Percentiles rank a stretch among this genome's conserved stretches.
These are phyloP conservation scores for Drosophila sulfurigaster DNA, from an alignment of 1,140 invertebrate species.

Conservation along the genomic window DNA sequence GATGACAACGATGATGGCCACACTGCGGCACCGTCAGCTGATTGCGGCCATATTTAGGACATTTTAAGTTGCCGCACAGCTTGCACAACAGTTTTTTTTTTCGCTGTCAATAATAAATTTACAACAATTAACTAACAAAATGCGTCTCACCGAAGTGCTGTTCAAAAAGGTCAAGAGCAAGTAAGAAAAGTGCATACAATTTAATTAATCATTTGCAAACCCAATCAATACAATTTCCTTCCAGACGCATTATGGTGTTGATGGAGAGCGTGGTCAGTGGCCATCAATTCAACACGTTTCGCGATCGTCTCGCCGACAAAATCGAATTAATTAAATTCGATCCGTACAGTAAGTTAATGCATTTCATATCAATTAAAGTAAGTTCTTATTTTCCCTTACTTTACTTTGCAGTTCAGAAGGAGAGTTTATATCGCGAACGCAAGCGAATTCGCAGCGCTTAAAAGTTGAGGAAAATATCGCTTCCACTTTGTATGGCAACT, in stretches of 20 bases:
- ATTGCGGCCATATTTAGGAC: constrained; percentile 5
- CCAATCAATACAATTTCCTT: background rate
- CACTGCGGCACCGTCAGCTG: background rate
- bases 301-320: constrained; percentile 92
- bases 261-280: constrained; percentile 92
- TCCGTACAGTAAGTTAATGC: constrained; percentile 89
- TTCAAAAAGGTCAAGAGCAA: constrained; percentile 79
- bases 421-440: constrained; percentile 88
- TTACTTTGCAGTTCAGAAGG: constrained; percentile 87
- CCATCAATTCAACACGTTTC: constrained; percentile 88
- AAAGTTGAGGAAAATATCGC: background rate
- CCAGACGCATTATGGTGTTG: constrained; percentile 90
- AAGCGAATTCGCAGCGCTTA: constrained; percentile 88
- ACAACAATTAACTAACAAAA: constrained; percentile 30
- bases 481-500: too few relatives aligned
- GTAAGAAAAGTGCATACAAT: constrained; percentile 43
- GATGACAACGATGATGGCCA: background rate
- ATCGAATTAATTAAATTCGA: constrained; percentile 91
- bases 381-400: too few relatives aligned
- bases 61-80: constrained; percentile 6
- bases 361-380: background rate
- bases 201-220: background rate
- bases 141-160: constrained; percentile 67
- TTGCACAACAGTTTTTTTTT: constrained; percentile 47
- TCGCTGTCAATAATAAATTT: constrained; percentile 35